Evolutionary conservation across 2,113 vertebrate species (phyloP), one percentile per base, ranked within the genome.

Genomic region (Axis porcinus): DNA sequence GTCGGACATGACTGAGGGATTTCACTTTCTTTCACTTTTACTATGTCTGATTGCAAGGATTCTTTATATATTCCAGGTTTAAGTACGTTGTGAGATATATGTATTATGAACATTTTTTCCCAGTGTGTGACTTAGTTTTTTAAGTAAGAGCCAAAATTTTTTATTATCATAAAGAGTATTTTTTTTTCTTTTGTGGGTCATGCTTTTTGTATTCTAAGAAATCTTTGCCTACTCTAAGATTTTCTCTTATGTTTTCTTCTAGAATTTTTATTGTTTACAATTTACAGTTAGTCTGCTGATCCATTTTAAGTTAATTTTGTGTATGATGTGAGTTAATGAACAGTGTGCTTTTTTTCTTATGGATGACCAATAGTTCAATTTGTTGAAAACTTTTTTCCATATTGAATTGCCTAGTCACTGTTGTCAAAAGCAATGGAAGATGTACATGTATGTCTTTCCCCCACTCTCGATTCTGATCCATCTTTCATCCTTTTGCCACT

Each of bases 1-100:
- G 62, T 33, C 0, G 3, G 14, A 62, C 14, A 62, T 1, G 0
- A 33, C 28, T 62, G 28, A 62, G 6, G 0, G 6, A 50, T 50
- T 50, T 50, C 47, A 50, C 47, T 50, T 50, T 50, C 47, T 50
- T 50, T 50, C 47, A 50, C 47, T 13, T 50, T 50, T 50, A 50
- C 47, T 50, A 50, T 57, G 52, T 28, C 7, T 58, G 30, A 67
- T 86, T 79, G 2, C 33, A 84, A 90, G 6, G 2, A 50, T 60
- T 58, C 8, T 33, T 88, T 60, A 36, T 23, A 28, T 74, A 58
- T 43, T 43, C n/a, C 50, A 27, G 8, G 19, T 19, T 60, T 76
- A 60, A 27, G 27, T 21, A 55, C 5, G 85, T 70, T 90, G 64
- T 47, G 33, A 88, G 50, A 28, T 84, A n/a, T 27, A 76, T 7